A percentile compares a stretch with the other conserved stretches of the same genome.
Conservation (phyloP, 1,140 invertebrate species). For the Pogonognathellus flavescens region DNA sequence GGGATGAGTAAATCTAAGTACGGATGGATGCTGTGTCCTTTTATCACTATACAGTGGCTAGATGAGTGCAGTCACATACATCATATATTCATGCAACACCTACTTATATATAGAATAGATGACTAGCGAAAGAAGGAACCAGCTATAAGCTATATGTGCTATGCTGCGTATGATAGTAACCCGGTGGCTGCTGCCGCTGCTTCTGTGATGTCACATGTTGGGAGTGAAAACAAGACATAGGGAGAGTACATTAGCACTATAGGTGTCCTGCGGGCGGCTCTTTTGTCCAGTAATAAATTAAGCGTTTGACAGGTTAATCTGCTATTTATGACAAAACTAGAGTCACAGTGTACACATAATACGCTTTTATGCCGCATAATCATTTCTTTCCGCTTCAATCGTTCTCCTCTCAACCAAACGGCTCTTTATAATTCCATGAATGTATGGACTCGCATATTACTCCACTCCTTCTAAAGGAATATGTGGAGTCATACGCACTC, state of each 20-base stretch:
- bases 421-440: neutral
- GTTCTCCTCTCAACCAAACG: conserved; percentile 19
- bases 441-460: neutral
- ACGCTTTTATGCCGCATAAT: conserved; percentile 61
- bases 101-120: too few species aligned
- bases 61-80: too few species aligned
- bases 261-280: conserved; percentile 51
- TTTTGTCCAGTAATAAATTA: conserved; percentile 61
- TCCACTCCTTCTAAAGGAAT: too few species aligned
- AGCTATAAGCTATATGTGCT: too few species aligned
- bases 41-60: too few species aligned
- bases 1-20: neutral
- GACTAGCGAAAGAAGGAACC: too few species aligned
- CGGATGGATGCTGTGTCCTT: neutral
- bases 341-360: conserved; percentile 56
- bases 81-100: too few species aligned
- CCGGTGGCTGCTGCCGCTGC: neutral
- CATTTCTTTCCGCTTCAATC: conserved; percentile 61
- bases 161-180: too few species aligned
- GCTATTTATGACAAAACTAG: conserved; percentile 59
- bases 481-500: too few species aligned
- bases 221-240: neutral
- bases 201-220: neutral
- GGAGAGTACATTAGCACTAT: conserved; percentile 22
- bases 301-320: conserved; percentile 64